Conservation (phyloP, 30 jellyfish, hydroid and myxozoan genomes). For the Cassiopea xamachana region DNA sequence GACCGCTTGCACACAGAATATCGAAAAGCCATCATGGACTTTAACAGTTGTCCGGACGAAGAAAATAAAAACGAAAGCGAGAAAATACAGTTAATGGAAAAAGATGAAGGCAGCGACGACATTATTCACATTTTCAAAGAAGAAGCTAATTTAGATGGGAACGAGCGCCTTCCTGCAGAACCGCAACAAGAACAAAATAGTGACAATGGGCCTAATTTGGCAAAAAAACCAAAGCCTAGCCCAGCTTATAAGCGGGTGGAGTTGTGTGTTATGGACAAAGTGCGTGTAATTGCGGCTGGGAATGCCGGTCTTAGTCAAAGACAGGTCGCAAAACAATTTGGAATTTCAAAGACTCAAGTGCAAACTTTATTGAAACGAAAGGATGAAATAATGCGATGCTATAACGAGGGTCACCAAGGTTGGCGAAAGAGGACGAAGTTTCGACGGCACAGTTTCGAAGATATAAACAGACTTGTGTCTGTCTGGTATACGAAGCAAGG, state of each 20-base stretch:
- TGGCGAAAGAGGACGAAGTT: constrained; percentile 63
- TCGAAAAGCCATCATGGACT: not conserved
- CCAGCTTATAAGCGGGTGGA: constrained; percentile 57
- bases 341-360: constrained; percentile 73
- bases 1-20: no score
- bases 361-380: constrained; percentile 64
- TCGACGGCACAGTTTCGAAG: constrained; percentile 49
- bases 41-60: not conserved
- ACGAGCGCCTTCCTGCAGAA: not conserved
- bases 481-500: constrained; percentile 40
- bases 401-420: constrained; percentile 52
- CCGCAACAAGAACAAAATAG: not conserved
- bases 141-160: constrained; percentile 3
- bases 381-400: constrained; percentile 64
- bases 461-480: constrained; percentile 44
- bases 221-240: not conserved
- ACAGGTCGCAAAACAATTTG: constrained; percentile 72
- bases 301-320: constrained; percentile 68
- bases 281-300: constrained; percentile 67
- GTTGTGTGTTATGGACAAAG: constrained; percentile 65
- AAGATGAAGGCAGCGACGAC: not conserved
- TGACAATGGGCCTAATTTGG: constrained; percentile 28
- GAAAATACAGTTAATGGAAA: not conserved
- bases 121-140: not conserved
- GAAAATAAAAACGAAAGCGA: not conserved